A percentile compares a stretch with the other conserved stretches of the same genome.
Evolutionary conservation across 53 echinoderm and acorn worm genomes (phyloP).

Genomic region (Mesocentrotus franciscanus): DNA sequence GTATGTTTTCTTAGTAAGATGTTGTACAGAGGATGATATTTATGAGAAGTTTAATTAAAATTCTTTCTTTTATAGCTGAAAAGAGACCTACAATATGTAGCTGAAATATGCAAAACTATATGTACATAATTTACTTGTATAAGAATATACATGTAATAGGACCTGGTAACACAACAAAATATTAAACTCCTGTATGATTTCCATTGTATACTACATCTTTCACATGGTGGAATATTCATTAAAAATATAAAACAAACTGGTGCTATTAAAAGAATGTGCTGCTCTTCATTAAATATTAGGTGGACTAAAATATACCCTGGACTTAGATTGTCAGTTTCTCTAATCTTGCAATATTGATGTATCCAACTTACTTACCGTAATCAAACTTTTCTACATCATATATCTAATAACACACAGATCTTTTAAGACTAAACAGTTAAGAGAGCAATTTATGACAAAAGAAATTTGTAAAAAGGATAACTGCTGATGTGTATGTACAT

Average conservation of each 20-base stretch:
- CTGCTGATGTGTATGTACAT: background rate
- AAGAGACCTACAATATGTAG: background rate
- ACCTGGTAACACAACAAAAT: background rate
- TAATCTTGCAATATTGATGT: background rate
- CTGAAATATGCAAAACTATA: background rate
- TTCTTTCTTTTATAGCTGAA: background rate
- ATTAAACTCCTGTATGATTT: background rate
- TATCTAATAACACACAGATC: background rate
- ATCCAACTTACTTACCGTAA: background rate
- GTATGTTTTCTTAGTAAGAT: background rate
- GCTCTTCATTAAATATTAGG: background rate
- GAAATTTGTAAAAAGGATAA: background rate
- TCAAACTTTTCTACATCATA: background rate
- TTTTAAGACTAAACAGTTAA: background rate
- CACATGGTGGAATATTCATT: background rate
- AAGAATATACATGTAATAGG: background rate
- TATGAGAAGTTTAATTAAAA: background rate
- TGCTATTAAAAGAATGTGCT: background rate
- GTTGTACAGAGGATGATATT: background rate
- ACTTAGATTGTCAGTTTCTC: background rate
- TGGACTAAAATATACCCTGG: background rate
- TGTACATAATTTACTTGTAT: background rate
- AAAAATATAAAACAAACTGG: background rate
- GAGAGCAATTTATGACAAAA: background rate
- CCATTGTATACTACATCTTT: background rate